Percentiles rank a stretch among this genome's conserved stretches.
Conservation (phyloP, 2,888 invertebrate species). For the Hirtodrosophila histrioides region DNA sequence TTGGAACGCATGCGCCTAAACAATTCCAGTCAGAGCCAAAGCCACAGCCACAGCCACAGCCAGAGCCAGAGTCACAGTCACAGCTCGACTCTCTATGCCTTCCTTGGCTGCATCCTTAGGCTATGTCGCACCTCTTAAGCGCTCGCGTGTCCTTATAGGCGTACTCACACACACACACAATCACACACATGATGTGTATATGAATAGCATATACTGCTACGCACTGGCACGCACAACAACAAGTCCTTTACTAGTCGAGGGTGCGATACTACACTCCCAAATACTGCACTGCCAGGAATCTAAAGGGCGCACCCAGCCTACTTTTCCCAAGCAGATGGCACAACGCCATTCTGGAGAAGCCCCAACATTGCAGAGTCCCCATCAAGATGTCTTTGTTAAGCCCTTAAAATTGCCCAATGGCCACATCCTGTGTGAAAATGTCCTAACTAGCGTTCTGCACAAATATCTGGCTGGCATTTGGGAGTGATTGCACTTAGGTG, state of each 20-base stretch:
- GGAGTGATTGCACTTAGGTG: too few relatives aligned
- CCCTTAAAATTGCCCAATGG: too few relatives aligned
- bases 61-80: background rate
- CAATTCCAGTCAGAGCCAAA: constrained; percentile 19
- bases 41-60: background rate
- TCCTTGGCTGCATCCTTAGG: constrained; percentile 28
- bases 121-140: constrained; percentile 40
- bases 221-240: constrained; percentile 35
- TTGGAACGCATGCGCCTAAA: constrained; percentile 62
- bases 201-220: constrained; percentile 14
- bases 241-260: constrained; percentile 6
- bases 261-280: too few relatives aligned
- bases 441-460: too few relatives aligned
- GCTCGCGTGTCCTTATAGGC: constrained; percentile 19
- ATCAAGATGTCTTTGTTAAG: too few relatives aligned
- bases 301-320: too few relatives aligned
- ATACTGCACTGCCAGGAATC: too few relatives aligned
- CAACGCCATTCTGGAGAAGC: too few relatives aligned
- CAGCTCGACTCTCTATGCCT: constrained; percentile 12
- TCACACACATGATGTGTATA: background rate
- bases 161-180: background rate
- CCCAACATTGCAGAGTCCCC: too few relatives aligned
- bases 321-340: too few relatives aligned
- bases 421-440: too few relatives aligned
- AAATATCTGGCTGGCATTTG: too few relatives aligned